Conservation (phyloP, 2,888 invertebrate species). For the Drosophila vallismaia region DNA sequence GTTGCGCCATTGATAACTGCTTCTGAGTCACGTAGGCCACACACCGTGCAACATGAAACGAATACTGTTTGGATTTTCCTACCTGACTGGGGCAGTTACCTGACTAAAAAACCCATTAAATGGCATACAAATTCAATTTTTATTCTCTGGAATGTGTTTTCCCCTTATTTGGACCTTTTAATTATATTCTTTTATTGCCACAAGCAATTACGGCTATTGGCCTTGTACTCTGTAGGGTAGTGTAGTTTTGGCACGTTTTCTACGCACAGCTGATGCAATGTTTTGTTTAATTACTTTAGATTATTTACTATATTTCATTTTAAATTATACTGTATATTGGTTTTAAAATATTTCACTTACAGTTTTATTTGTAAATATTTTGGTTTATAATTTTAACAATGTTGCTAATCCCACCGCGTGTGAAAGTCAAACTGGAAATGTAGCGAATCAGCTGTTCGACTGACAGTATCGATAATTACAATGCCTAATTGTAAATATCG, state of each 20-base stretch:
- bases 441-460: neutral
- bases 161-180: neutral
- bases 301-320: neutral
- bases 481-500: neutral
- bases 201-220: neutral
- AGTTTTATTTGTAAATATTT: neutral
- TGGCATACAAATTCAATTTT: neutral
- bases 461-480: neutral
- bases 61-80: neutral
- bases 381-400: neutral
- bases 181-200: conserved; percentile 7
- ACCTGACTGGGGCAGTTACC: conserved; percentile 13
- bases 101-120: neutral
- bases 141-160: no score
- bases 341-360: conserved; percentile 12
- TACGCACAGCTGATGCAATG: conserved; percentile 25
- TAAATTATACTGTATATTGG: neutral
- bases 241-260: conserved; percentile 23
- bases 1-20: conserved; percentile 77
- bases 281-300: neutral
- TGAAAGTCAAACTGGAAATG: conserved; percentile 4
- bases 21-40: conserved; percentile 79
- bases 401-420: conserved; percentile 16
- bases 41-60: conserved; percentile 62
- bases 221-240: conserved; percentile 8